Evolutionary conservation across 2,888 invertebrate genomes (phyloP), one percentile per base, ranked within the genome.

Genomic region (Argyra leucocephala): DNA sequence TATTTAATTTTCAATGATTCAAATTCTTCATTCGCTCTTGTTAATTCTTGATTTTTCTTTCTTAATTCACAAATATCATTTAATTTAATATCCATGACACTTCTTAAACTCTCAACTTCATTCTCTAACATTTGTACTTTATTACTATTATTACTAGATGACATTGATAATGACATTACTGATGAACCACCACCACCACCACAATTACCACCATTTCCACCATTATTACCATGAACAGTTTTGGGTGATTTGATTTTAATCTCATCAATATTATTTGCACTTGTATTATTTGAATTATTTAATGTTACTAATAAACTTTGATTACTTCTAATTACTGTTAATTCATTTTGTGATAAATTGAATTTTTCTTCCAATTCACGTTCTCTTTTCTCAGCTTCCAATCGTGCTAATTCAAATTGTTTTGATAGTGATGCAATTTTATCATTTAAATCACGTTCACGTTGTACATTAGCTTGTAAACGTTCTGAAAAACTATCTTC

Each of bases 81-180:
- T 76, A 91, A 91, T 74, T 91, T 89, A 74, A 96, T 82, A 72
- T 96, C 96, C 67, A 96, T 82, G 3, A 96, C 96, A 57, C 90
- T 88, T 69, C 92, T 86, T 67, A 96, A 81, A 22, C 95, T 95
- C 71, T 89, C 88, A 1, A 90, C 88, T 78, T 93, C 89, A 67
- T 87, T 87, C 72, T 87, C 83, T 58, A 90, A 72, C 72, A 84
- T 75, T 78, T 72, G 72, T 15, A 72, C 67, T 21, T 71, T 71
- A 9, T 71, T 73, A 5, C 73, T 71, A 64, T 58, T 70, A 22
- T 63, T 69, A 66, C 31, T 61, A 22, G 68, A 70, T 22, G 57
- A 69, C 65, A 60, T 68, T 66, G 23, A 72, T 69, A 66, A 71
- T 82, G 80, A 71, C 79, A 65, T 48, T 12, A 48, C 48, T 12